Base-by-base conservation (phyloP, 2,888 invertebrate species). In the Dryomyza anilis region DNA sequence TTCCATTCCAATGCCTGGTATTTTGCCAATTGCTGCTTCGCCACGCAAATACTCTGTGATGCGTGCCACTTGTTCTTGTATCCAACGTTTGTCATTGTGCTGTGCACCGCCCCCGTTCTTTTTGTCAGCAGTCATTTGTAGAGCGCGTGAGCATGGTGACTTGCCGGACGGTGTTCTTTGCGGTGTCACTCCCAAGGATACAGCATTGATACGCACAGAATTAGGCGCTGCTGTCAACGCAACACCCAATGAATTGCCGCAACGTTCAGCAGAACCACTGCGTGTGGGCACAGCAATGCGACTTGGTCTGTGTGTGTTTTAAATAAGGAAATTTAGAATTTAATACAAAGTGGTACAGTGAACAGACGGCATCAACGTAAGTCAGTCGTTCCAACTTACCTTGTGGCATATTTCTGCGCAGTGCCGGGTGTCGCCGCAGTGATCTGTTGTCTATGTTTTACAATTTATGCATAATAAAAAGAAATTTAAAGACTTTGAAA, bases 21-120 rank as follows among this genome's bases (percentile, higher is more conserved):
- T 64, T 7, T 56, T 57, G 10, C 29, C 58, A 10, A 39, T 16
- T 5, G 16, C 53, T 3, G 46, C 70, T 7, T 69, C 57, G 5
- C 30, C 23, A 16, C 69, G 65, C 2, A 83, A 68, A 60, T 81
- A 78, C 7, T 81, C 81, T 0, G 74, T 74, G 21, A 83, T 76
- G 14, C 70, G 69, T 19, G 72, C 72, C 0, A 78, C 65, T 63
- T 78, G 77, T 16, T 76, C 76, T 14, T 78, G 77, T 3, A 83
- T 70, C 78, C 78, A 81, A 48, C 77, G 80, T 46, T 82, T 83
- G 46, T 83, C 81, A 21, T 78, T 78, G n/a, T 81, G 72, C 48
- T 69, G 61, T 1, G 69, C 48, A 6, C 27, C 39, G 2, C 43
- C 19, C 0, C 79, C 77, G 58, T 75, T 73, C n/a, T 78, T 76